Evolutionary conservation across 1,140 invertebrate species (phyloP), one percentile per base, ranked within the genome.

Genomic region (Tribolium castaneum): DNA sequence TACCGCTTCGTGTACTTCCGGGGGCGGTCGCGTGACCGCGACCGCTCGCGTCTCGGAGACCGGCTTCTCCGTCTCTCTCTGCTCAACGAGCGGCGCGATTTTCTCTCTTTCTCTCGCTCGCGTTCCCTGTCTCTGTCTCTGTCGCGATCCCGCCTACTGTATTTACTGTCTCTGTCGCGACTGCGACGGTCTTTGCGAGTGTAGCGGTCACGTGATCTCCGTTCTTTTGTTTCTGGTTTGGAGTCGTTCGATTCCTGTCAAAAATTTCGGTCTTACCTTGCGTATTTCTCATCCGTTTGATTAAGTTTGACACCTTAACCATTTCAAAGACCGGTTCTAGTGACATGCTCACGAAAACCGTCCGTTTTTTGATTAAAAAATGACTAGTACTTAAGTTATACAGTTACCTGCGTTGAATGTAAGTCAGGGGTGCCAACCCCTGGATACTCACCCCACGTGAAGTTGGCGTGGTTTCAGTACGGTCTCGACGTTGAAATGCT

Each of bases 391-490:
- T 75, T 76, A 80, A 78, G 25, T 76, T 54, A 78, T 70, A 70
- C 30, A 66, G 59, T 66, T 66, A 66, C 59, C 59, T 66, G 59
- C 59, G 59, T 2, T 66, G 59, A 66, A 66, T 66, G 59, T 14
- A 66, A 66, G 59, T 66, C 34, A 52, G 45, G 71, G 30, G 73
- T 50, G 78, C 77, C 82, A 78, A 74, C 71, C 76, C 74, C 49
- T 80, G 78, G 51, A 83, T 84, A 84, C 83, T 84, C 78, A 84
- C 83, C 83, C 50, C 25, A 35, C 7, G 66, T 70, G 49, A 25
- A 9, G 52, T 74, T 73, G 78, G 35, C 51, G 80, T 39, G 56
- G 78, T 62, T 80, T 81, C 45, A 35, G 45, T 39, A 66, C 59
- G 71, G 71, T 35, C 71, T 73, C 71, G 71, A 34, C 52, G 71